A percentile compares a stretch with the other conserved stretches of the same genome.
Evolutionary conservation across 2,888 invertebrate genomes (phyloP).

Genomic region (Drosophila affinis): DNA sequence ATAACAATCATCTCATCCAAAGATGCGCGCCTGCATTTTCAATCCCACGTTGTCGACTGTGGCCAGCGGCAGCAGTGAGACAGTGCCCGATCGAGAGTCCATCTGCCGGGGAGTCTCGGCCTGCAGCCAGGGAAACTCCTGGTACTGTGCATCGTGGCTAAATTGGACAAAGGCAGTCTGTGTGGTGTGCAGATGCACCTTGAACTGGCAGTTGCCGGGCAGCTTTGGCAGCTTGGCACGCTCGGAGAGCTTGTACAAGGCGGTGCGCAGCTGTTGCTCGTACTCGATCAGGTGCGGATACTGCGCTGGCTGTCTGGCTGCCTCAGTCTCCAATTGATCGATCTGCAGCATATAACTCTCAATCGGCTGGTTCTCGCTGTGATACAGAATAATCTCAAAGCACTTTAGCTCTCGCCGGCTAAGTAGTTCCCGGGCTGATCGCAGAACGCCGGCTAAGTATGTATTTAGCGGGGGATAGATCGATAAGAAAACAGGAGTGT

Average conservation of each 20-base stretch:
- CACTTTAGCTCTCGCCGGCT: slow-evolving; percentile 59
- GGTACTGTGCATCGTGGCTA: slow-evolving; percentile 73
- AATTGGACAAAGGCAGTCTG: slow-evolving; percentile 76
- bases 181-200: slow-evolving; percentile 79
- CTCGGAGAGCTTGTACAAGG: slow-evolving; percentile 75
- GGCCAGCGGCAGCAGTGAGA: slow-evolving; percentile 74
- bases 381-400: slow-evolving; percentile 76
- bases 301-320: slow-evolving; percentile 1
- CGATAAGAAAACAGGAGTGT: slow-evolving; percentile 78
- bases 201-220: slow-evolving; percentile 71
- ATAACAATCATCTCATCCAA: slow-evolving; percentile 25
- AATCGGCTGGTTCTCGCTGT: slow-evolving; percentile 49
- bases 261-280: slow-evolving; percentile 79
- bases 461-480: slow-evolving; percentile 80
- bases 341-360: slow-evolving; percentile 66
- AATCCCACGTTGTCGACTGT: slow-evolving; percentile 67
- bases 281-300: slow-evolving; percentile 80
- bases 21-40: slow-evolving; percentile 72
- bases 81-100: slow-evolving; percentile 26
- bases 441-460: slow-evolving; percentile 76
- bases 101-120: slow-evolving; percentile 21
- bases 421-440: slow-evolving; percentile 69
- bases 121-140: slow-evolving; percentile 82
- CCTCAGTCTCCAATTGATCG: slow-evolving; percentile 4
- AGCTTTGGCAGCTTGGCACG: slow-evolving; percentile 77